Evolutionary conservation across 2,113 vertebrate species (phyloP).

Genomic region (Apus apus): DNA sequence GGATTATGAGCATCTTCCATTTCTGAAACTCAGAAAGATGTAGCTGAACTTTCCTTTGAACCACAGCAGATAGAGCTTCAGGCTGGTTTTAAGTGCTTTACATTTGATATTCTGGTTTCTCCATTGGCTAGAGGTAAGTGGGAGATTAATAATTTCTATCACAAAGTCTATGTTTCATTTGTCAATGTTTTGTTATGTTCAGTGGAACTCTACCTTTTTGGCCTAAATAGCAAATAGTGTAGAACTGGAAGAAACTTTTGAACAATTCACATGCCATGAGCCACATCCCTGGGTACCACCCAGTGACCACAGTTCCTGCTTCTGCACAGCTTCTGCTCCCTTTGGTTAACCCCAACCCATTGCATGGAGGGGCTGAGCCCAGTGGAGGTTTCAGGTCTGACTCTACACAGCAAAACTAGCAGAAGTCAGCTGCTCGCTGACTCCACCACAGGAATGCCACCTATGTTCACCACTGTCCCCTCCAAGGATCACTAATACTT

Average conservation of each 20-base stretch:
- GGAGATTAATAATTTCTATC: not conserved
- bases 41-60: not conserved
- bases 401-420: not conserved
- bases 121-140: not conserved
- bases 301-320: not conserved
- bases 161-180: not conserved
- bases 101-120: not conserved
- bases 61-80: not conserved
- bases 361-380: not conserved
- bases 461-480: not conserved
- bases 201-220: not conserved
- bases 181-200: not conserved
- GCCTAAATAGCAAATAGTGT: not conserved
- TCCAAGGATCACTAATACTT: not conserved
- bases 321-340: not conserved
- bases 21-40: not conserved
- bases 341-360: slow-evolving; percentile 18
- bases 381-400: not conserved
- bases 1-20: not conserved
- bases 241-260: not conserved
- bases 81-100: not conserved
- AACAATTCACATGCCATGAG: fast-evolving
- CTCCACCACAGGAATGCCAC: slow-evolving; percentile 11
- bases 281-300: not conserved
- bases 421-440: not conserved